Evolutionary conservation across 1,140 invertebrate genomes (phyloP), one percentile per base, ranked within the genome.

Genomic region (Brachionus plicatilis): DNA sequence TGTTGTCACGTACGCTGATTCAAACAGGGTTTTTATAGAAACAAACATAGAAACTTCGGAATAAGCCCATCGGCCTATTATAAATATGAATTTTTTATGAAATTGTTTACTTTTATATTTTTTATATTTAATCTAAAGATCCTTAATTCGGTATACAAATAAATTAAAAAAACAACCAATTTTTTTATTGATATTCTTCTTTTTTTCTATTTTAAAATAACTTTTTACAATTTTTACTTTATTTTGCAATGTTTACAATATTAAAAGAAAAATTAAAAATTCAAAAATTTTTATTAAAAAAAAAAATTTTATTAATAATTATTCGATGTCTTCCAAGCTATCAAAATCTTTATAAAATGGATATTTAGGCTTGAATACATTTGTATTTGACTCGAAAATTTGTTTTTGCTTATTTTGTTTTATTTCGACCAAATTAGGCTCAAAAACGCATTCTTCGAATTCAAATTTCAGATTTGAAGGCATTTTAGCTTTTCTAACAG

Each of bases 331-430:
- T n/a, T 43, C 33, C 12, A 50, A 45, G 12, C 7, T 50, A 14
- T 45, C 11, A 76, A 27, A 76, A 50, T 76, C 72, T 37, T 65
- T 68, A 45, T 82, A 82, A 82, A 29, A 82, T n/a, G 79, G 79
- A 68, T 82, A 82, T 1, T 24, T 65, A 43, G 79, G 79, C 20
- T 82, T 60, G 20, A 82, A 82, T 17, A 33, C n/a, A 82, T 82
- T 20, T 4, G 65, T n/a, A 66, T 82, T 45, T 43, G 79, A 27
- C 41, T 82, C 79, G 17, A 82, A 20, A 6, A 65, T 82, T 65
- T 80, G 43, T 60, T 80, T 56, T 65, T 56, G 24, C 3, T 80
- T 50, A 37, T 33, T 47, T 68, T 17, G 29, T 11, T n/a, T 47
- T 9, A 14, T 11, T 9, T 82, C 12, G 11, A 29, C 20, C 2